Conservation (phyloP, 2,797 vertebrate genomes). For the Gambusia yucatana region DNA sequence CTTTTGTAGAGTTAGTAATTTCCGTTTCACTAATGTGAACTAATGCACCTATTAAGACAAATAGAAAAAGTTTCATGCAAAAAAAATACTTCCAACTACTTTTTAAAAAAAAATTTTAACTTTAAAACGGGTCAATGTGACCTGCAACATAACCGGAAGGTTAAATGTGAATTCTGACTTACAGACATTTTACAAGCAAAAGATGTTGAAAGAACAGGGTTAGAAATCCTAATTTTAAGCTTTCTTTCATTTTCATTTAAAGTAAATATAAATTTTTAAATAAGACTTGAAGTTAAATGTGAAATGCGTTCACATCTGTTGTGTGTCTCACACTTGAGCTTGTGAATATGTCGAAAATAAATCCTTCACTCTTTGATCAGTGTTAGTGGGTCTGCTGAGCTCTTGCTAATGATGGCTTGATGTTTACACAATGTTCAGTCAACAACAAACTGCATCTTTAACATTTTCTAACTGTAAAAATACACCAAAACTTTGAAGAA, state of each 20-base stretch:
- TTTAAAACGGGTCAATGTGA: no score
- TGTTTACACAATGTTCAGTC: slow-evolving; percentile 30
- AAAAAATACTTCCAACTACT: no score
- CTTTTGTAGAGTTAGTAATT: background rate
- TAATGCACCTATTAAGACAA: no score
- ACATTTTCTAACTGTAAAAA: slow-evolving; percentile 22
- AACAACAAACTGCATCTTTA: slow-evolving; percentile 39
- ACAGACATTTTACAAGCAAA: background rate
- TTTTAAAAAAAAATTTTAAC: no score
- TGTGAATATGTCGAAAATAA: slow-evolving; percentile 23
- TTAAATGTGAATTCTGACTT: background rate
- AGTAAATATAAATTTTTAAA: background rate
- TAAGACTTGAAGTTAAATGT: slow-evolving; percentile 22
- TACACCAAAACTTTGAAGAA: background rate
- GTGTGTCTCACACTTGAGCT: slow-evolving; percentile 23
- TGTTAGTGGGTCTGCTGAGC: slow-evolving; percentile 15
- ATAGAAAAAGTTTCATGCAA: no score
- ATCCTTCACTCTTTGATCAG: slow-evolving; percentile 55
- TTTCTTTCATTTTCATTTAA: background rate
- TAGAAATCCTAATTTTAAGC: background rate
- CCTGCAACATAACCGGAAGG: no score
- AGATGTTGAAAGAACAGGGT: background rate
- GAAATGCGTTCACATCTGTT: slow-evolving; percentile 44
- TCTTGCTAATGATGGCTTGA: slow-evolving; percentile 27
- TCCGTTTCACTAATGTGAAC: background rate